Percentiles rank a stretch among this genome's conserved stretches.
Evolutionary conservation across 2,113 vertebrate genomes (phyloP).

Genomic region (Amazona guildingii): DNA sequence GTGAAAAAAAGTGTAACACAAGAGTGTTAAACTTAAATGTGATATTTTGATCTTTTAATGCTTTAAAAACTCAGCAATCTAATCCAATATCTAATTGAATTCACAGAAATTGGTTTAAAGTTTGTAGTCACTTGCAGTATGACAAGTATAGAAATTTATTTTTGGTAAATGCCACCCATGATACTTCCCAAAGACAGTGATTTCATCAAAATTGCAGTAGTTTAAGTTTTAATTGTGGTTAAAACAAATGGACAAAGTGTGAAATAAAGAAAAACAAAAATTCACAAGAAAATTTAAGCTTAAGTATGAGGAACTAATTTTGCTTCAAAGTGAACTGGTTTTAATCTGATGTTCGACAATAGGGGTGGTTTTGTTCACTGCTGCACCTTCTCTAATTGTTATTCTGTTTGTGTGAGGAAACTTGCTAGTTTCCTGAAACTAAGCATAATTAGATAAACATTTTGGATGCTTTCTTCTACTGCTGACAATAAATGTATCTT

Average conservation of each 20-base stretch:
- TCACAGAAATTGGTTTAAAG: background rate
- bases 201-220: background rate
- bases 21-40: background rate
- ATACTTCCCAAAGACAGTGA: background rate
- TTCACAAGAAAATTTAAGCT: background rate
- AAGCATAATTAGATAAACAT: background rate
- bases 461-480: background rate
- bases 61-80: background rate
- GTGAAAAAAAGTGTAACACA: background rate
- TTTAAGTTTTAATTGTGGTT: background rate
- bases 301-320: background rate
- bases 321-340: background rate
- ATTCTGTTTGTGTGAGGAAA: background rate
- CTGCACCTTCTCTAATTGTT: background rate
- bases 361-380: background rate
- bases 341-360: background rate
- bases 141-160: background rate
- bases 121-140: background rate
- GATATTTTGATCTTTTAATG: background rate
- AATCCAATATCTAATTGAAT: background rate
- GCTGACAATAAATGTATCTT: background rate
- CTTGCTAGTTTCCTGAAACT: background rate
- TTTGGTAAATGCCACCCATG: background rate
- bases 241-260: background rate
- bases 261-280: background rate